A percentile compares a stretch with the other conserved stretches of the same genome.
Conservation (phyloP, 2,888 invertebrate species). For the Andrena dorsata region DNA sequence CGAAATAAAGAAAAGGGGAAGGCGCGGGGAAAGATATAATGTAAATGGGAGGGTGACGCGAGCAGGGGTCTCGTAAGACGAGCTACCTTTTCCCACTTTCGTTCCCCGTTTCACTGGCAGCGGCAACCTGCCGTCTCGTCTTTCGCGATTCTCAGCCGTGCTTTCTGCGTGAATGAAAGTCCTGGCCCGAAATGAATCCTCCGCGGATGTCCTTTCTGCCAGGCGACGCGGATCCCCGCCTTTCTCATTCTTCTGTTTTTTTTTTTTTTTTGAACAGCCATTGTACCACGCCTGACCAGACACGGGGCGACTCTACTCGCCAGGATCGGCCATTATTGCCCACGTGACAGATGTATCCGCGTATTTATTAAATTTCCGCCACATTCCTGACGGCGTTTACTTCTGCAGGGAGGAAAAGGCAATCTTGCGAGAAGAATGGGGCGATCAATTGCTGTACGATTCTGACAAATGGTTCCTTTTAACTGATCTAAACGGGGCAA, state of each 20-base stretch:
- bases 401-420: not conserved
- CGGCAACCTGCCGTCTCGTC: slow-evolving; percentile 59
- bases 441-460: not conserved
- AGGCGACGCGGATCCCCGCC: slow-evolving; percentile 47
- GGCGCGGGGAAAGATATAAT: slow-evolving; percentile 61
- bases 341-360: slow-evolving; percentile 45
- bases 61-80: slow-evolving; percentile 64
- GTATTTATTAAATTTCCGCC: slow-evolving; percentile 53
- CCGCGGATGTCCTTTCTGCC: slow-evolving; percentile 58
- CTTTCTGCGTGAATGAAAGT: slow-evolving; percentile 67
- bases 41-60: slow-evolving; percentile 71
- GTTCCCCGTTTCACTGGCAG: slow-evolving; percentile 20
- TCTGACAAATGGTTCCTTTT: slow-evolving; percentile 13
- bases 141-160: slow-evolving; percentile 47
- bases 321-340: slow-evolving; percentile 27
- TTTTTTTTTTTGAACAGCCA: slow-evolving; percentile 32
- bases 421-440: not conserved
- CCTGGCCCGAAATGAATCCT: slow-evolving; percentile 64
- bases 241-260: slow-evolving; percentile 27
- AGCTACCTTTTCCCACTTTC: slow-evolving; percentile 43
- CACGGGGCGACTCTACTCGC: not conserved
- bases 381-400: slow-evolving; percentile 12
- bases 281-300: slow-evolving; percentile 52
- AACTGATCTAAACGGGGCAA: not conserved
- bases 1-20: slow-evolving; percentile 52